Base-by-base conservation (phyloP, 1,140 invertebrate species). In the Wiebesia pumilae region DNA sequence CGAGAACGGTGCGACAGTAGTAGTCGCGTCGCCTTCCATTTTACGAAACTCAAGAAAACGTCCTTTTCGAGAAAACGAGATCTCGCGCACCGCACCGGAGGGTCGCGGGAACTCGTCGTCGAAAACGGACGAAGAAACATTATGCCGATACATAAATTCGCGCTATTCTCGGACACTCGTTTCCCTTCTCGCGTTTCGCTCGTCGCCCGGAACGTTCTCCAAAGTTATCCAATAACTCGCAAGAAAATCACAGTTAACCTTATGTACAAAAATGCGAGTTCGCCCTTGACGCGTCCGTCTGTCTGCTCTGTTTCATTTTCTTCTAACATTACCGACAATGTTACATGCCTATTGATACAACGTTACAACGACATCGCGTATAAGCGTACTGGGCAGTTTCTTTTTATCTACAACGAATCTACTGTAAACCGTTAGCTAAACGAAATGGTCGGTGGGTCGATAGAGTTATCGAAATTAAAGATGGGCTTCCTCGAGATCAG, bases 1-100 rank as follows among this genome's bases (percentile, higher is more conserved):
- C 30, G 83, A 89, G 85, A 83, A 88, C 88, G 89, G 88, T 89
- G 89, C 90, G 89, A 88, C 87, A 87, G 89, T 84, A 84, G 82
- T 87, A n/a, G n/a, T n/a, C n/a, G 51, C 83, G 88, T 89, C 78
- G 51, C 69, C 69, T 84, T 84, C 67, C 16, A 43, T 77, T 85
- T 58, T 71, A 69, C 62, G 78, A 35, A 27, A 84, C 35, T 81
- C 69, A 19, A 33, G 77, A 24, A 77, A 47, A 80, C 58, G 79
- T 75, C 80, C 81, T 81, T n/a, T n/a, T 81, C 67, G 84, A 30
- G 27, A 78, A 67, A 69, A 62, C 33, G 47, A 81, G 33, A 27
- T 83, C 24, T 10, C 35, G 47, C 54, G 30, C 38, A 12, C n/a
- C n/a, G n/a, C n/a, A n/a, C n/a, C n/a, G 24, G 3, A 0, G 54